Percentiles rank a stretch among this genome's conserved stretches.
These are phyloP conservation scores for Drosophila testacea DNA, from an alignment of 2,888 invertebrate species.

Conservation along the genomic window DNA sequence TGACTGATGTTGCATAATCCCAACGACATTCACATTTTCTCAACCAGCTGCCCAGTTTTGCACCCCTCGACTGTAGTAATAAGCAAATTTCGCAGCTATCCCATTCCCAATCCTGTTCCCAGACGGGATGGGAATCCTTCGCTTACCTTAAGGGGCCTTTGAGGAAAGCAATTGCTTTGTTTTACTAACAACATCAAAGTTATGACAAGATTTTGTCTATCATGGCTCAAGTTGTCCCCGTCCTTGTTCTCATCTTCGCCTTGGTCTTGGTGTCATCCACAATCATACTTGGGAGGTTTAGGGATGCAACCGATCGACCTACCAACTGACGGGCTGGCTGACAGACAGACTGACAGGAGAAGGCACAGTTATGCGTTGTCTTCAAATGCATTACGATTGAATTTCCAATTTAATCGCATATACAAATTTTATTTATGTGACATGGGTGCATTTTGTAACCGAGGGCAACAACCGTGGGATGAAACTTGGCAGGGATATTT, in stretches of 20 bases:
- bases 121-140: conserved; percentile 49
- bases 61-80: conserved; percentile 53
- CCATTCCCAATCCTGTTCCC: conserved; percentile 53
- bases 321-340: conserved; percentile 35
- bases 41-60: conserved; percentile 55
- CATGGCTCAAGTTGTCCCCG: conserved; percentile 55
- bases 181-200: conserved; percentile 81
- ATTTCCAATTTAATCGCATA: conserved; percentile 80
- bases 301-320: conserved; percentile 54
- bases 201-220: conserved; percentile 83
- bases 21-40: conserved; percentile 34
- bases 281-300: conserved; percentile 47
- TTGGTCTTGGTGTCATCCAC: conserved; percentile 19
- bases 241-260: conserved; percentile 31
- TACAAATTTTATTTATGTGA: conserved; percentile 80
- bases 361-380: conserved; percentile 33
- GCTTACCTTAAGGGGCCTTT: conserved; percentile 60
- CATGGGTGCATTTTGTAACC: conserved; percentile 70
- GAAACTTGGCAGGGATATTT: conserved; percentile 34
- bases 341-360: conserved; percentile 61
- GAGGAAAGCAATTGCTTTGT: conserved; percentile 67
- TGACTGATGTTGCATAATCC: conserved; percentile 69
- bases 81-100: conserved; percentile 62
- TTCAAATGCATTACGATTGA: conserved; percentile 75
- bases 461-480: conserved; percentile 67